phyloP scores from a whole-genome alignment of 1,140 invertebrate species.

The Solenopsis fugax region DNA sequence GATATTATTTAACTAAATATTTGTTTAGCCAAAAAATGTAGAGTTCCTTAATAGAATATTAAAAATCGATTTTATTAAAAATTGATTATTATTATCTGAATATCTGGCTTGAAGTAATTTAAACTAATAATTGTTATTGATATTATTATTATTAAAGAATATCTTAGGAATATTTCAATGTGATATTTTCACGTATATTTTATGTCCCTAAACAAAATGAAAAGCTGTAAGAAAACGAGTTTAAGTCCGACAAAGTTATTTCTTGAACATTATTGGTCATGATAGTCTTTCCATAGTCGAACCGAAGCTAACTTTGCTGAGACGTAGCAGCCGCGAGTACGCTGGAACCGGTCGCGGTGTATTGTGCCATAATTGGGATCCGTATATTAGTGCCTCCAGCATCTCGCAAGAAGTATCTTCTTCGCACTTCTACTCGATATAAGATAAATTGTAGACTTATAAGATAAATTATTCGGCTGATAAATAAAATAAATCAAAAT shows the following conservation, averaged over 20 bases:
- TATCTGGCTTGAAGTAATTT: neutral
- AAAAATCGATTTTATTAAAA: neutral
- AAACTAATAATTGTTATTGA: constrained; percentile 8
- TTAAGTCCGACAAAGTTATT: neutral
- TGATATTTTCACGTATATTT: neutral
- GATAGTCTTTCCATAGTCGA: constrained; percentile 20
- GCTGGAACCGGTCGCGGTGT: constrained; percentile 49
- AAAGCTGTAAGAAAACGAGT: neutral
- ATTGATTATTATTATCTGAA: neutral
- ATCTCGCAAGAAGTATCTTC: neutral
- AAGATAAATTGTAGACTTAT: constrained; percentile 6
- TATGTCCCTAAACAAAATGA: neutral
- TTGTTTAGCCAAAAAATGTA: neutral
- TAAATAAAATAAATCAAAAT: neutral
- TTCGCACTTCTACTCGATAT: constrained; percentile 1
- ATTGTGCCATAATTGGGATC: constrained; percentile 48
- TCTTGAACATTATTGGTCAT: constrained; percentile 15
- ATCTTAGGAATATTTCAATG: constrained; percentile 12
- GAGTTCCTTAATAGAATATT: neutral
- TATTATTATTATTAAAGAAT: constrained; percentile 2
- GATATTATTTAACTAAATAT: neutral
- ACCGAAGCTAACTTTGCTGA: constrained; percentile 5
- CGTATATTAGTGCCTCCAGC: constrained; percentile 35
- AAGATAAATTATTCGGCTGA: neutral
- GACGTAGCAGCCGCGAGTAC: constrained; percentile 13